These are phyloP conservation scores for Monomorium pharaonis DNA, from an alignment of 1,140 invertebrate genomes.

Conservation along the genomic window DNA sequence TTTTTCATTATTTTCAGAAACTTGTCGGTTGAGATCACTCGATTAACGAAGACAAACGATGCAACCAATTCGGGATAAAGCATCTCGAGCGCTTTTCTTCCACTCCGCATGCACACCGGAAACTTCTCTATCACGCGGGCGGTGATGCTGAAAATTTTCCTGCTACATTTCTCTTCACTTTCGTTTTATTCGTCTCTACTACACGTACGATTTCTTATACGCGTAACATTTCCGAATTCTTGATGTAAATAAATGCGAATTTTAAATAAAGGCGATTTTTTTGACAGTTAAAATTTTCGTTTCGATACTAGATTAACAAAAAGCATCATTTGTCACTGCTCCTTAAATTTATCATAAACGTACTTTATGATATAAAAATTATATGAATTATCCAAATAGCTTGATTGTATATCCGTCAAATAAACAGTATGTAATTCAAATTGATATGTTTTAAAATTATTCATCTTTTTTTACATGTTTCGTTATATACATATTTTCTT, in stretches of 20 bases:
- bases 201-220: not conserved
- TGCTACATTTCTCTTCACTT: not conserved
- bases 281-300: not conserved
- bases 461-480: not conserved
- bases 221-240: not conserved
- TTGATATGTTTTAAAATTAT: not conserved
- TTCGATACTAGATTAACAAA: not conserved
- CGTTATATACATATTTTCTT: not conserved
- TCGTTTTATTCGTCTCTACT: not conserved
- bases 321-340: not conserved
- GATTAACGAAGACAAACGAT: conserved; percentile 46
- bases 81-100: conserved; percentile 4
- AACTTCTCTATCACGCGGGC: not conserved
- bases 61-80: conserved; percentile 12
- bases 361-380: not conserved
- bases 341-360: not conserved
- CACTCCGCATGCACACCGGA: not conserved
- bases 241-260: not conserved
- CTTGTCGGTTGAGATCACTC: not conserved
- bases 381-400: not conserved
- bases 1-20: conserved; percentile 40
- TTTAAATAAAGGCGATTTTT: not conserved
- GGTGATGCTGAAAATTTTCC: not conserved
- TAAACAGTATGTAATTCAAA: not conserved
- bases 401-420: not conserved